Conservation (phyloP, 2,113 vertebrate species). For the Cryptomyrus ogoouensis region DNA sequence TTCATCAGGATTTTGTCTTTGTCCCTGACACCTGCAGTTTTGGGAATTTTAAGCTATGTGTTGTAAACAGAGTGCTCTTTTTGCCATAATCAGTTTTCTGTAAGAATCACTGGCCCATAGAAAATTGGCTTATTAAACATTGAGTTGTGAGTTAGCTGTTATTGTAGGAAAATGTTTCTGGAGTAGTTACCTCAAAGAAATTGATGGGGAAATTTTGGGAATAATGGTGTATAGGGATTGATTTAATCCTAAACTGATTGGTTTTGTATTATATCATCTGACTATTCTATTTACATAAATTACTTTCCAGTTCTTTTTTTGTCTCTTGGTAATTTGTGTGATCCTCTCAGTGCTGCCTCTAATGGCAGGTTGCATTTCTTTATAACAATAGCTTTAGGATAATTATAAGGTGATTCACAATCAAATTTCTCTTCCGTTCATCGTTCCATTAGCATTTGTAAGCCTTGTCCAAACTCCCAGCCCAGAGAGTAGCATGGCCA, state of each 20-base stretch:
- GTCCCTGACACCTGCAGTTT: not conserved
- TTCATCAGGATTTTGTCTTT: not conserved
- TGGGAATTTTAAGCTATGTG: not conserved
- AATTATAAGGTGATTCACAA: not conserved
- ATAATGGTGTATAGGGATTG: not conserved
- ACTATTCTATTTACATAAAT: not conserved
- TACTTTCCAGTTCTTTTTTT: not conserved
- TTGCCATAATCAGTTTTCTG: not conserved
- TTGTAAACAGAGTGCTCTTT: not conserved
- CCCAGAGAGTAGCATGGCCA: not conserved
- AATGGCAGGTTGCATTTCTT: not conserved
- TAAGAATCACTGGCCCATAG: not conserved
- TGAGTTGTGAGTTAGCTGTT: constrained; percentile 19
- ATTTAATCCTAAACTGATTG: not conserved
- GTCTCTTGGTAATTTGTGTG: not conserved
- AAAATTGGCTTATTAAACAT: not conserved
- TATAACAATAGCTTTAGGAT: not conserved
- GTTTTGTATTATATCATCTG: not conserved
- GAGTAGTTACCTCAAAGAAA: not conserved
- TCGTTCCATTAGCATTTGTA: not conserved
- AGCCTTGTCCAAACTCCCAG: not conserved
- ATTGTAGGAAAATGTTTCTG: constrained; percentile 20
- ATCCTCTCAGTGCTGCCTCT: not conserved
- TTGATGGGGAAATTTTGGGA: not conserved
- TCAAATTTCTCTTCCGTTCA: not conserved